Conservation (phyloP, 2,113 vertebrate genomes). For the Anolis sagrei region DNA sequence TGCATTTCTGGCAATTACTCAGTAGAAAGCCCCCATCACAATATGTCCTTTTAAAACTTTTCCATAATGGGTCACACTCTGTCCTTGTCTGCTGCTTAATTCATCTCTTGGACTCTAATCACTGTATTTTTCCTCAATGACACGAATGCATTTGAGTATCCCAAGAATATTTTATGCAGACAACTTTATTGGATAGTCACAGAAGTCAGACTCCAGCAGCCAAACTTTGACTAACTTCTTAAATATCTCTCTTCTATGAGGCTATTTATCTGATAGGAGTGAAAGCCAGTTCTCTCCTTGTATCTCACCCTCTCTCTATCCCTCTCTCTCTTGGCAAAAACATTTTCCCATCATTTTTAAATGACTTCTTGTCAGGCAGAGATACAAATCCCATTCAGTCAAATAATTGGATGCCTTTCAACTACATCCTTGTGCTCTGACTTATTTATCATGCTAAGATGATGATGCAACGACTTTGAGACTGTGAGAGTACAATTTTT, state of each 20-base stretch:
- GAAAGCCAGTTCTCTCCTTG: neutral
- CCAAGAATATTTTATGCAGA: neutral
- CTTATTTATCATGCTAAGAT: neutral
- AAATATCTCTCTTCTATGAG: neutral
- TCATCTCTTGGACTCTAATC: slow-evolving; percentile 8
- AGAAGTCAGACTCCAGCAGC: neutral
- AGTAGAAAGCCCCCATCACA: neutral
- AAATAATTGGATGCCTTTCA: neutral
- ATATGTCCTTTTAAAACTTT: neutral
- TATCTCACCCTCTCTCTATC: too few relatives aligned
- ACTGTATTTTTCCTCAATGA: neutral
- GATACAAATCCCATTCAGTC: neutral
- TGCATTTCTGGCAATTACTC: neutral
- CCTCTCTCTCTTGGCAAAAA: neutral
- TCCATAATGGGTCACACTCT: neutral
- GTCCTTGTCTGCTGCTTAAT: neutral
- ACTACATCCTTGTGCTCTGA: neutral
- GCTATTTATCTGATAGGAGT: slow-evolving; percentile 27
- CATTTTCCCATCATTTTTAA: slow-evolving; percentile 4
- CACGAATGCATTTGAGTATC: neutral
- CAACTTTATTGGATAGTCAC: neutral
- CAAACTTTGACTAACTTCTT: slow-evolving; percentile 9
- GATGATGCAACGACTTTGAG: neutral
- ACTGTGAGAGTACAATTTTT: too few relatives aligned
- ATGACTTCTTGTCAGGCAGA: slow-evolving; percentile 12